Percentiles rank a stretch among this genome's conserved stretches.
These are phyloP conservation scores for Andricus quercusramuli DNA, from an alignment of 2,888 invertebrate species.

Conservation along the genomic window DNA sequence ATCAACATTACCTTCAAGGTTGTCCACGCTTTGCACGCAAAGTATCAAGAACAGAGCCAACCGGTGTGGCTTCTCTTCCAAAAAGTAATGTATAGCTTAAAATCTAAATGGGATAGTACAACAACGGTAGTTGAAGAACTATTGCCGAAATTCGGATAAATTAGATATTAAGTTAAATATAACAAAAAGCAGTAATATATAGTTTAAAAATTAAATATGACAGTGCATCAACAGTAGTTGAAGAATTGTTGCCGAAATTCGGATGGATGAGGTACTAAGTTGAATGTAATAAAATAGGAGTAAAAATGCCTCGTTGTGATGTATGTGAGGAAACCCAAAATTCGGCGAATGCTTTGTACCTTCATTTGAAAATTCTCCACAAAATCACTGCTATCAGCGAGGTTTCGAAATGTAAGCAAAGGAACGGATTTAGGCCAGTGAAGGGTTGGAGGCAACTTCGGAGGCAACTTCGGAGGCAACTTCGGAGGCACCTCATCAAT, in stretches of 20 bases:
- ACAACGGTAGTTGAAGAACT: background rate
- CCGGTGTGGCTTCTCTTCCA: constrained; percentile 22
- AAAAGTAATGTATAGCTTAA: background rate
- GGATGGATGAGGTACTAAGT: background rate
- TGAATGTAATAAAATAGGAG: background rate
- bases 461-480: too few relatives aligned
- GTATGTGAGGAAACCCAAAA: background rate
- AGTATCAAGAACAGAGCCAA: constrained; percentile 2
- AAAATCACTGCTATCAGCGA: background rate
- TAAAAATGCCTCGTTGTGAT: constrained; percentile 24
- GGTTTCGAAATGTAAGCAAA: background rate
- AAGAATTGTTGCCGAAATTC: background rate
- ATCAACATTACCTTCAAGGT: constrained; percentile 3
- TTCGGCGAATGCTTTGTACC: background rate
- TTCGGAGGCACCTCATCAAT: too few relatives aligned
- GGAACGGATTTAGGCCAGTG: too few relatives aligned
- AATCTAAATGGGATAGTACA: background rate
- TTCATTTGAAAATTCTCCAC: constrained; percentile 13
- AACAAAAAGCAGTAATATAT: too few relatives aligned
- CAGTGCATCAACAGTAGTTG: too few relatives aligned
- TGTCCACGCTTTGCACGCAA: constrained; percentile 6
- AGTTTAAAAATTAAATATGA: too few relatives aligned
- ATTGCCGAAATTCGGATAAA: too few relatives aligned
- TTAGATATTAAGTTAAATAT: too few relatives aligned
- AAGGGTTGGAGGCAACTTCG: too few relatives aligned